Conservation (phyloP, 2,113 vertebrate species). For the Cyphomyrus plagiostoma region DNA sequence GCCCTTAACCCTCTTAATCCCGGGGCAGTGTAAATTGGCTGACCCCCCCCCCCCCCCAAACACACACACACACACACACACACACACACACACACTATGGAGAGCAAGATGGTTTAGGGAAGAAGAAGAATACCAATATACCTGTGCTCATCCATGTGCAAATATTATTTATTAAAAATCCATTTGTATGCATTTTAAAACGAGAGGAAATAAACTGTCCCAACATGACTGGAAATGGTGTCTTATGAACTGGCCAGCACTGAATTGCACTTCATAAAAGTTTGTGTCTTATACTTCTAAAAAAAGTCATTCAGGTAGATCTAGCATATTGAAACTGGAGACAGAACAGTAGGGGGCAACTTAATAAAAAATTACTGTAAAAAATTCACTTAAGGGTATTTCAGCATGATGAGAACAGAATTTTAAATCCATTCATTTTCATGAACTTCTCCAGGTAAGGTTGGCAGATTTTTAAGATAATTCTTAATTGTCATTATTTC, state of each 20-base stretch:
- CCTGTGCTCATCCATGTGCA: background rate
- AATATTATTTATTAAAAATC: conserved; percentile 2
- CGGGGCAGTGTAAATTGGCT: background rate
- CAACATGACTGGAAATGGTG: background rate
- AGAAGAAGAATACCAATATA: background rate
- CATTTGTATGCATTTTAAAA: background rate
- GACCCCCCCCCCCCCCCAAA: background rate
- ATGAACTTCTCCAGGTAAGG: background rate
- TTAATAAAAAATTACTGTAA: background rate
- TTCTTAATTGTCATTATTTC: background rate
- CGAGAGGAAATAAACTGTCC: background rate
- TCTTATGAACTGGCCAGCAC: background rate
- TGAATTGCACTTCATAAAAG: background rate
- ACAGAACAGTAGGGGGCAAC: background rate
- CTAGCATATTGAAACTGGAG: background rate
- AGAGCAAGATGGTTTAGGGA: background rate
- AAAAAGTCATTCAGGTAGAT: background rate
- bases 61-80: too few relatives aligned
- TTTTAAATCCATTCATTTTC: background rate
- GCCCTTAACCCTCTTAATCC: background rate
- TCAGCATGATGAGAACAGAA: background rate
- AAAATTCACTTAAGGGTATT: background rate
- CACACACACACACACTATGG: background rate
- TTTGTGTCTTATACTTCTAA: background rate
- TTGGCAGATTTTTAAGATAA: background rate